phyloP scores from a whole-genome alignment of 2,113 vertebrate genomes.

The Ondatra zibethicus region DNA sequence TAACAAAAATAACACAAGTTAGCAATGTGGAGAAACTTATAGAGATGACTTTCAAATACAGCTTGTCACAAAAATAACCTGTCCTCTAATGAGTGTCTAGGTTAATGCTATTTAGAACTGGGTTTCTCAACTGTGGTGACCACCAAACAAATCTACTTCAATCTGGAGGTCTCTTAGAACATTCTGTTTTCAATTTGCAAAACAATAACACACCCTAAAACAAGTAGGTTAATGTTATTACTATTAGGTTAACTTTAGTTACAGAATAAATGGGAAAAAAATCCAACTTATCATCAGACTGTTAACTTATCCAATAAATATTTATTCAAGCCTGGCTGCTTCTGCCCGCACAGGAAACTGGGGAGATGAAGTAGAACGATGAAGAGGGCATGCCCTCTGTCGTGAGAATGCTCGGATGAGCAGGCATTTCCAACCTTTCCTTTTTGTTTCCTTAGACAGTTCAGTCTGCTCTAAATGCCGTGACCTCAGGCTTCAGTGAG shows the following conservation, averaged over 20 bases:
- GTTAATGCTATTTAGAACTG: background rate
- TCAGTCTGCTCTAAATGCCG: background rate
- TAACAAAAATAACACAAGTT: background rate
- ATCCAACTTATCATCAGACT: background rate
- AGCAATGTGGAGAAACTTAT: background rate
- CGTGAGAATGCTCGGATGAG: constrained; percentile 7
- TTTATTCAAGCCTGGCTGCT: background rate
- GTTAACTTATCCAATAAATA: constrained; percentile 8
- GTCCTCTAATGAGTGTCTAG: background rate
- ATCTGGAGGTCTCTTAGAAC: background rate
- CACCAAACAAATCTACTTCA: background rate
- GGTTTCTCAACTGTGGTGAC: constrained; percentile 22
- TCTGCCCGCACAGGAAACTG: background rate
- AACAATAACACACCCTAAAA: background rate
- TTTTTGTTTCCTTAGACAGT: background rate
- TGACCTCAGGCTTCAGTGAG: background rate
- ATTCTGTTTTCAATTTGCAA: background rate
- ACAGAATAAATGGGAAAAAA: background rate
- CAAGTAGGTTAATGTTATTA: background rate
- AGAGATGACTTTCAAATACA: background rate
- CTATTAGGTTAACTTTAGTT: background rate
- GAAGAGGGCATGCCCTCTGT: background rate
- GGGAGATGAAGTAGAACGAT: background rate
- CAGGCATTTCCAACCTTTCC: background rate
- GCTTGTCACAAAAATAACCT: background rate